Base-by-base conservation (phyloP, 2,113 vertebrate species). In the Engraulis encrasicolus region DNA sequence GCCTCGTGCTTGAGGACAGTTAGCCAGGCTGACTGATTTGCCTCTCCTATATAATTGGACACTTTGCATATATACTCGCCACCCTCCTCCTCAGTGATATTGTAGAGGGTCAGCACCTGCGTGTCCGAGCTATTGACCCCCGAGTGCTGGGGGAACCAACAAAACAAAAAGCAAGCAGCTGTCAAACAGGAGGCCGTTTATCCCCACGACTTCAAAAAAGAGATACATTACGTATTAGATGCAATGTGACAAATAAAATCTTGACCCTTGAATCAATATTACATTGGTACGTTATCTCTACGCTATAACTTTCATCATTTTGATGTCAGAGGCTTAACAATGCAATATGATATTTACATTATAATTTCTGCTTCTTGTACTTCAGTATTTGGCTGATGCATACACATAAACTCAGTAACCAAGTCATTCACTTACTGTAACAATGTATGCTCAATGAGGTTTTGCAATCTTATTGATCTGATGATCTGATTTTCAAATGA, bases 11-110 rank as follows among this genome's bases (percentile, higher is more conserved):
- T 97, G 97, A 93, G 96, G 96, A 99, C 97, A 88, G 96, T 97
- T 95, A 99, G 96, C 98, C 98, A 99, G 93, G 97, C 97, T 92
- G 98, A 99, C 97, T 99, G 97, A 96, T 96, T 97, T 94, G 97
- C 97, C 94, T 98, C 97, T 92, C 98, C 98, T 97, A 99, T 98
- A 98, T 99, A 99, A 99, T 99, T 99, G 97, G 98, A 99, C 95
- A 99, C 98, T 96, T 99, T 99, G 98, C 97, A 99, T 93, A 98
- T 95, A 98, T 99, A 99, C 91, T 99, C 96, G 95, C 98, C 98
- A 94, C 96, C 97, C 94, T 98, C 97, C 91, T 96, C 97, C 97
- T 97, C 97, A 94, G 97, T 99, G 96, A 99, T 97, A 97, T 98
- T 99, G 95, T 96, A 96, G 95, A 99, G 96, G 94, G 96, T 97